Conservation (phyloP, 2,113 vertebrate species). For the Ictalurus furcatus region DNA sequence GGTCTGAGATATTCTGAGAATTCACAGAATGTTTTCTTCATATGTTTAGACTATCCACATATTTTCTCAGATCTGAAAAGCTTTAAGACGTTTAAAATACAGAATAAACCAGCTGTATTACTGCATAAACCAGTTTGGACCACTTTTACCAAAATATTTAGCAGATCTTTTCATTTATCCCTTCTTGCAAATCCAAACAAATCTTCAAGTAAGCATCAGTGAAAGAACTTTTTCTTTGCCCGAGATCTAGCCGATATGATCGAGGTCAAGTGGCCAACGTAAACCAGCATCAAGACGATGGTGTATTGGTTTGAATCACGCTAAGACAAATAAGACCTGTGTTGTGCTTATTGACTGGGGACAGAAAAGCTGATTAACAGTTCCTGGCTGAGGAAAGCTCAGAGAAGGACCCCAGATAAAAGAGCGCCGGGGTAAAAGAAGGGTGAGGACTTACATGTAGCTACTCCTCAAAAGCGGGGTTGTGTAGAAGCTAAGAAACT, state of each 20-base stretch:
- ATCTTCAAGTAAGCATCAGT: neutral
- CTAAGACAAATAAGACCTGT: neutral
- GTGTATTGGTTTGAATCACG: slow-evolving; percentile 22
- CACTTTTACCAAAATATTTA: slow-evolving; percentile 20
- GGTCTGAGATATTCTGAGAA: neutral
- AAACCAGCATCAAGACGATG: slow-evolving; percentile 28
- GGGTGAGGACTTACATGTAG: neutral
- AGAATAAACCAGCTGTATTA: neutral
- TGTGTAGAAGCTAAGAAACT: neutral
- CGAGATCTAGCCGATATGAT: slow-evolving; percentile 6
- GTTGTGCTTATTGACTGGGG: neutral
- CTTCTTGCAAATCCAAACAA: slow-evolving; percentile 28
- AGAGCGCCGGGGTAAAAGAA: neutral
- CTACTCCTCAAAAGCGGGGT: neutral
- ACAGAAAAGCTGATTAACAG: slow-evolving; percentile 29
- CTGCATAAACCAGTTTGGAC: neutral
- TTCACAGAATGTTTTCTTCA: neutral
- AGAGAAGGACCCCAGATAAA: slow-evolving; percentile 7
- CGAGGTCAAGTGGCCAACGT: slow-evolving; percentile 22
- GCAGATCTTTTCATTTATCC: slow-evolving; percentile 13
- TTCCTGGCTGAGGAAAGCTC: neutral
- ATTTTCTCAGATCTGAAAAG: neutral
- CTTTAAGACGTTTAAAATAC: neutral
- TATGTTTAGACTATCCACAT: neutral
- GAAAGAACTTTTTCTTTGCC: neutral